These are phyloP conservation scores for Bombyx mandarina DNA, from an alignment of 1,140 invertebrate genomes.

Conservation along the genomic window DNA sequence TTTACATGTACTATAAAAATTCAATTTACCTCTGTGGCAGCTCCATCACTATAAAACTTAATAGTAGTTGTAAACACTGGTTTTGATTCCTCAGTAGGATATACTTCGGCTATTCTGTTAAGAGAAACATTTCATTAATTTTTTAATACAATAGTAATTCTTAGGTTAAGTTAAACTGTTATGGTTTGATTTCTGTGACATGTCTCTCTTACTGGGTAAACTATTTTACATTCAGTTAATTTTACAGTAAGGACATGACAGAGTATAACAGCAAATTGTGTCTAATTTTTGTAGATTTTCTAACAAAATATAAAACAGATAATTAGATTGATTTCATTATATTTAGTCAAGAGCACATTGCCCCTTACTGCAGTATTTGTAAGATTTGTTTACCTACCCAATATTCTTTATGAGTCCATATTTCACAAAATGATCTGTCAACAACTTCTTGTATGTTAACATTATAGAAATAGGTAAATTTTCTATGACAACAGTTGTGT, in stretches of 20 bases:
- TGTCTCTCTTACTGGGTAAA: too few species aligned
- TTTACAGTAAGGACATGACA: too few species aligned
- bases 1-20: background rate
- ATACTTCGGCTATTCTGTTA: constrained; percentile 50
- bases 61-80: constrained; percentile 49
- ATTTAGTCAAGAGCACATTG: background rate
- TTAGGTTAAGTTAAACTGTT: too few species aligned
- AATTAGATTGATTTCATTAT: too few species aligned
- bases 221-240: too few species aligned
- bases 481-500: constrained; percentile 36
- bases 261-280: too few species aligned
- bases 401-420: constrained; percentile 41
- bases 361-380: too few species aligned
- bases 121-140: constrained; percentile 1
- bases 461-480: constrained; percentile 44
- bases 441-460: constrained; percentile 37
- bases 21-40: constrained; percentile 32
- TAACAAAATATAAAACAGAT: too few species aligned
- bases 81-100: constrained; percentile 35
- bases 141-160: too few species aligned
- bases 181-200: too few species aligned
- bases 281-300: too few species aligned
- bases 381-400: constrained; percentile 27
- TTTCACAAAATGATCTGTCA: constrained; percentile 42
- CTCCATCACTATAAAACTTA: constrained; percentile 35